These are phyloP conservation scores for Dicentrarchus labrax DNA, from an alignment of 2,113 vertebrate genomes.

Conservation along the genomic window DNA sequence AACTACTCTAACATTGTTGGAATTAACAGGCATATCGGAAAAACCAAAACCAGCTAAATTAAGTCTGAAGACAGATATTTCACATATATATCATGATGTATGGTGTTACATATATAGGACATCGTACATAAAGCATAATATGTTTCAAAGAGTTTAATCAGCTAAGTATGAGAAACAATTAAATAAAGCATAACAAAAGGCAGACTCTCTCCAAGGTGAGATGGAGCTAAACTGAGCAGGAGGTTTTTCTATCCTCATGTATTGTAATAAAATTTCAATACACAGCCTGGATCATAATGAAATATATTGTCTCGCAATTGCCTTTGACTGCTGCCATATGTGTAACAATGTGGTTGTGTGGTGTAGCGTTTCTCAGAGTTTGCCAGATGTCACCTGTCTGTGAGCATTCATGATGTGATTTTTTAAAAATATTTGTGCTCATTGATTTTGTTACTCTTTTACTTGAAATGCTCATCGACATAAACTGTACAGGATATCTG, in stretches of 20 bases:
- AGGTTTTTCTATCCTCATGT: conserved; percentile 15
- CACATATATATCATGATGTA: conserved; percentile 32
- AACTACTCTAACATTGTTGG: conserved; percentile 45
- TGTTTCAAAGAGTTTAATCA: conserved; percentile 14
- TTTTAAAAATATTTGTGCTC: conserved; percentile 31
- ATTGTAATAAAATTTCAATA: conserved; percentile 49
- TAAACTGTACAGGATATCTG: conserved; percentile 49
- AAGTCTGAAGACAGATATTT: conserved; percentile 26
- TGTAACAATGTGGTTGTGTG: conserved; percentile 42
- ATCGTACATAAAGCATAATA: conserved; percentile 13
- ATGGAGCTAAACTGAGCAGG: conserved; percentile 36
- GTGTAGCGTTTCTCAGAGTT: conserved; percentile 40
- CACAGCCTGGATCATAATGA: conserved; percentile 44
- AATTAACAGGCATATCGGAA: conserved; percentile 47
- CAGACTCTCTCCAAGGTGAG: conserved; percentile 13
- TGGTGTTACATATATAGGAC: conserved; percentile 35
- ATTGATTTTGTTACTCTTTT: conserved; percentile 51
- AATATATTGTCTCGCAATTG: conserved; percentile 29
- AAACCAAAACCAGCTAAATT: conserved; percentile 31
- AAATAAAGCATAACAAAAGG: neutral
- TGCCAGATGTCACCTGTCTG: conserved; percentile 28
- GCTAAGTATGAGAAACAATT: conserved; percentile 4
- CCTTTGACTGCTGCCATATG: conserved; percentile 51
- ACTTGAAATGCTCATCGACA: conserved; percentile 56
- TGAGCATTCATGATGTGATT: conserved; percentile 41